Conservation (phyloP, 2,888 invertebrate species). For the Brenthis hecate region DNA sequence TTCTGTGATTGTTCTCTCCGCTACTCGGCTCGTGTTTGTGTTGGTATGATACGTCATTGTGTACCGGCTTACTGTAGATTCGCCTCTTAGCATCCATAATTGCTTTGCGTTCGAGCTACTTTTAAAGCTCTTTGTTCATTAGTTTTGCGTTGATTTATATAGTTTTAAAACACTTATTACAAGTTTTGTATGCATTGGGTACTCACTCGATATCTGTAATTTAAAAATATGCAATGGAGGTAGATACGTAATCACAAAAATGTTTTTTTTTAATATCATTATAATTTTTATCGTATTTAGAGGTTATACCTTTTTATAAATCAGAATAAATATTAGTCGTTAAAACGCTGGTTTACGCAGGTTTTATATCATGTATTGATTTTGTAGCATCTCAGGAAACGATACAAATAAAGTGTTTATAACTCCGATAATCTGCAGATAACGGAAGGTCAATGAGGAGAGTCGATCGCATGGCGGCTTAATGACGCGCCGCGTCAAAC, state of each 20-base stretch:
- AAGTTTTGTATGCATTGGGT: constrained; percentile 32
- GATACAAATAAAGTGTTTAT: constrained; percentile 41
- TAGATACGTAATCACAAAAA: too few relatives aligned
- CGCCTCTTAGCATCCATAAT: constrained; percentile 79
- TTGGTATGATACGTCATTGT: constrained; percentile 80
- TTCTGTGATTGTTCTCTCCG: constrained; percentile 58
- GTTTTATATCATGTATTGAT: background rate
- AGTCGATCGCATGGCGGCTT: constrained; percentile 67
- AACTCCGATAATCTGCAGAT: constrained; percentile 69
- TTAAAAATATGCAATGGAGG: background rate
- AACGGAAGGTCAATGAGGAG: constrained; percentile 80
- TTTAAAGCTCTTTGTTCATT: constrained; percentile 66
- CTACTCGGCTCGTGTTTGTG: constrained; percentile 75
- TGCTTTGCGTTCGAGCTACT: constrained; percentile 74
- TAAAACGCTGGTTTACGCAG: too few relatives aligned
- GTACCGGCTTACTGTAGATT: constrained; percentile 79
- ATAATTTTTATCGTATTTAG: too few relatives aligned
- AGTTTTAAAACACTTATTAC: constrained; percentile 40
- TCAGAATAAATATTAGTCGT: too few relatives aligned
- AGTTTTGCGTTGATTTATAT: constrained; percentile 46
- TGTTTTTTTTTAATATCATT: too few relatives aligned
- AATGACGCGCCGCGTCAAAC: constrained; percentile 48
- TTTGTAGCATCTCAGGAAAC: constrained; percentile 32
- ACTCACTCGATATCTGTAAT: constrained; percentile 1
- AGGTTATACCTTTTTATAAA: background rate